phyloP scores from a whole-genome alignment of 1,140 invertebrate species.

The Drosophila sturtevanti region DNA sequence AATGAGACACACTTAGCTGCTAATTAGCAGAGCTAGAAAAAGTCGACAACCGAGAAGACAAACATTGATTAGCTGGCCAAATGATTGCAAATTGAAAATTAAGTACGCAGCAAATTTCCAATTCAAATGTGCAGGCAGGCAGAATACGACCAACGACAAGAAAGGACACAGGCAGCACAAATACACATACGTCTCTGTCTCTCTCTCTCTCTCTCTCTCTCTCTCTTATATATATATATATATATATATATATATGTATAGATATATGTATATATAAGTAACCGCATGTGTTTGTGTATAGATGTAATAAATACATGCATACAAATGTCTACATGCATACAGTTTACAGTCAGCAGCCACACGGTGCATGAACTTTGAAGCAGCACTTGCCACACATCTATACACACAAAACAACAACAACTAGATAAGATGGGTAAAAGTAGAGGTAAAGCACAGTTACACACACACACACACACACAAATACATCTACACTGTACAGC shows the following conservation, averaged over 20 bases:
- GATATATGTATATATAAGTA: slow-evolving; percentile 19
- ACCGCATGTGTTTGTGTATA: slow-evolving; percentile 33
- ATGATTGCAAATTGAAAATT: slow-evolving; percentile 81
- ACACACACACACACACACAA: too few species aligned
- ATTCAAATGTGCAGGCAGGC: slow-evolving; percentile 57
- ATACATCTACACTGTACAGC: slow-evolving; percentile 47
- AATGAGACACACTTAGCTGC: slow-evolving; percentile 60
- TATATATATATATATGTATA: slow-evolving; percentile 53
- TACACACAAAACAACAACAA: slow-evolving; percentile 35
- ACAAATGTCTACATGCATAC: slow-evolving; percentile 5
- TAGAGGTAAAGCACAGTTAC: slow-evolving; percentile 23
- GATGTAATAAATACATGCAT: slow-evolving; percentile 23
- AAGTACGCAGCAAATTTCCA: slow-evolving; percentile 71
- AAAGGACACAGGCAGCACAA: slow-evolving; percentile 45
- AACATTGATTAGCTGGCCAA: slow-evolving; percentile 64
- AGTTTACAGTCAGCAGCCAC: slow-evolving; percentile 27
- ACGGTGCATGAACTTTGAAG: slow-evolving; percentile 80
- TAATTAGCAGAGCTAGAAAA: slow-evolving; percentile 65
- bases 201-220: too few species aligned
- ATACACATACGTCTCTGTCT: slow-evolving; percentile 35
- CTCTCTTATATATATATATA: slow-evolving; percentile 58
- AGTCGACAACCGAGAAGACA: slow-evolving; percentile 44
- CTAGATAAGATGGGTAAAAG: not conserved
- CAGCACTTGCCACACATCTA: slow-evolving; percentile 58
- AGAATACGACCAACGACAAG: slow-evolving; percentile 16